Conservation (phyloP, 1,140 invertebrate genomes). For the Achatina immaculata region DNA sequence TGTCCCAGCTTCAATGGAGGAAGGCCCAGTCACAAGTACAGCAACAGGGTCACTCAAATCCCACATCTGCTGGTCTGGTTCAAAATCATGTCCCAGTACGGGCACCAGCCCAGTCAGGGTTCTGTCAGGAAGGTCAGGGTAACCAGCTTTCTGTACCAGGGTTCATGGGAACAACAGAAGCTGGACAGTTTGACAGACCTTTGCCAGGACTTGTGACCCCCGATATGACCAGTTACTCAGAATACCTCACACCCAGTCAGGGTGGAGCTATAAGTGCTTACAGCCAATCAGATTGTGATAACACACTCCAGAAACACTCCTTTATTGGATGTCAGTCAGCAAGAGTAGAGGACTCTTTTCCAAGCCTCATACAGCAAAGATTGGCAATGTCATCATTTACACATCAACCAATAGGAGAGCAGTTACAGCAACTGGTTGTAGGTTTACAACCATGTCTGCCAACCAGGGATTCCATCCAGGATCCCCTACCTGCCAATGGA, state of each 20-base stretch:
- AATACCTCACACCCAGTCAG: not conserved
- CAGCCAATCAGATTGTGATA: not conserved
- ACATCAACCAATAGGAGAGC: conserved; percentile 33
- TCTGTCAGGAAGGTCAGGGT: conserved; percentile 74
- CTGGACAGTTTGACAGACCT: not conserved
- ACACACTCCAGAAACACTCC: not conserved
- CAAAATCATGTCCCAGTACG: not conserved
- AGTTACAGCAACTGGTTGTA: conserved; percentile 28
- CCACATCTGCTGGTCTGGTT: not conserved
- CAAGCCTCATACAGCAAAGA: conserved; percentile 31
- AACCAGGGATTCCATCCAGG: not conserved
- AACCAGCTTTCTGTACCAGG: conserved; percentile 74
- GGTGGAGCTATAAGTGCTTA: not conserved
- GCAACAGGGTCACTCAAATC: not conserved
- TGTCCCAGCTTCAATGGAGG: not conserved
- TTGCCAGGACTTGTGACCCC: not conserved
- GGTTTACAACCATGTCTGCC: not conserved
- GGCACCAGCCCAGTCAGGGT: conserved; percentile 39
- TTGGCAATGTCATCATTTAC: conserved; percentile 38
- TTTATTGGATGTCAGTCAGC: not conserved
- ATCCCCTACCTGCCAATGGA: not conserved
- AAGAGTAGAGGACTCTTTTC: conserved; percentile 10
- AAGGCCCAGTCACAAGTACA: not conserved
- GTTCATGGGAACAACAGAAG: not conserved
- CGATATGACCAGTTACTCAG: not conserved